A percentile compares a stretch with the other conserved stretches of the same genome.
These are phyloP conservation scores for Microplitis mediator DNA, from an alignment of 1,140 invertebrate genomes.

Conservation along the genomic window DNA sequence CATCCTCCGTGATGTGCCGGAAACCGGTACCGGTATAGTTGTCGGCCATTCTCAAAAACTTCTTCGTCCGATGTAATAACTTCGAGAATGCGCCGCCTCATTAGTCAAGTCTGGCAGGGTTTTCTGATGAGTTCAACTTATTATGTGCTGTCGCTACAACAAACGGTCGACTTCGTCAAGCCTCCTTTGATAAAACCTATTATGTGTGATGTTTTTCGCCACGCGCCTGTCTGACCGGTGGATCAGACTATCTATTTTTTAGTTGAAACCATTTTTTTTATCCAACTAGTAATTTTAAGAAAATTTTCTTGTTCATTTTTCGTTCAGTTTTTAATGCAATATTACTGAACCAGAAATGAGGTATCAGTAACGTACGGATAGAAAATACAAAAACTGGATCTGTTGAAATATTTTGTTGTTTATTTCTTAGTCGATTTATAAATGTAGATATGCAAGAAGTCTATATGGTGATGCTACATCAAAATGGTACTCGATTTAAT, in stretches of 20 bases:
- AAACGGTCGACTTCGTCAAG: background rate
- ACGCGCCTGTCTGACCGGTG: background rate
- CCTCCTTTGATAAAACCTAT: background rate
- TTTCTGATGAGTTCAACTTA: conserved; percentile 19
- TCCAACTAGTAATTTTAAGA: background rate
- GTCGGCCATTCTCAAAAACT: conserved; percentile 58
- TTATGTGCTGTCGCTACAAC: conserved; percentile 10
- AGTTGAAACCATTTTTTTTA: background rate
- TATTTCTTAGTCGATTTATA: too few relatives aligned
- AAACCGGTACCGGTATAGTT: conserved; percentile 21
- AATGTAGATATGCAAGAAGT: too few relatives aligned
- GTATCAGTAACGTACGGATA: too few relatives aligned
- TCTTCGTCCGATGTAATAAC: conserved; percentile 62
- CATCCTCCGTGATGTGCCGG: conserved; percentile 53
- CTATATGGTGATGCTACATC: too few relatives aligned
- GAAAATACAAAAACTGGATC: too few relatives aligned
- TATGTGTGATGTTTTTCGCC: background rate
- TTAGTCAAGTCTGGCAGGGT: conserved; percentile 53
- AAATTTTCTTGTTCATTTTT: background rate
- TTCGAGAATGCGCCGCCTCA: conserved; percentile 61
- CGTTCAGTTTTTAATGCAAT: too few relatives aligned
- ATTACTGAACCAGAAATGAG: too few relatives aligned
- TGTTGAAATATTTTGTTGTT: too few relatives aligned
- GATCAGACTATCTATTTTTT: background rate
- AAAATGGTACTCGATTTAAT: too few relatives aligned